These are phyloP conservation scores for Drosophila ercepeae DNA, from an alignment of 1,140 invertebrate species.

Conservation along the genomic window DNA sequence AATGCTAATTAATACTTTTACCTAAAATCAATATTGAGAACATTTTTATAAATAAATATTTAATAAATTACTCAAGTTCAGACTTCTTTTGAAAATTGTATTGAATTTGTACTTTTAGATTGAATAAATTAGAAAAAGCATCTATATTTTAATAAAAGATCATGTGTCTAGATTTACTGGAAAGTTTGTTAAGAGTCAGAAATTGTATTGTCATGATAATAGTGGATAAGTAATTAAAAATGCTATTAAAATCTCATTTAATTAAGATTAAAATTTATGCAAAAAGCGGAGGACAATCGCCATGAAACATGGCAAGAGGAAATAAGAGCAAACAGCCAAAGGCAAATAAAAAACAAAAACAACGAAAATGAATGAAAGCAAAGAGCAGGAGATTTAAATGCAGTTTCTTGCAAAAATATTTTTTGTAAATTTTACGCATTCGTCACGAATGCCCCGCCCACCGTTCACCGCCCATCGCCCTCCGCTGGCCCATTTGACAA, in stretches of 20 bases:
- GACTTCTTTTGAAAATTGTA: too few species aligned
- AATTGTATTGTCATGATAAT: not conserved
- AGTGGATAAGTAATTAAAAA: conserved; percentile 42
- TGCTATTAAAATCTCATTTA: conserved; percentile 68
- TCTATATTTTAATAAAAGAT: not conserved
- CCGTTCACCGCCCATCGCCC: conserved; percentile 3
- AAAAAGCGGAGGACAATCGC: conserved; percentile 19
- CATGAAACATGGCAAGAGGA: conserved; percentile 12
- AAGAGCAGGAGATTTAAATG: conserved; percentile 51
- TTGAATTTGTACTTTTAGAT: too few species aligned
- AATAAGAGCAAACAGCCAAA: conserved; percentile 29
- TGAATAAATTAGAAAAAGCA: too few species aligned
- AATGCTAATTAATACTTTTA: too few species aligned
- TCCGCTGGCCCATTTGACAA: conserved; percentile 16
- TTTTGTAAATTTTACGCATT: conserved; percentile 74
- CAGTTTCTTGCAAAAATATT: conserved; percentile 53
- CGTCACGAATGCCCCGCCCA: conserved; percentile 30
- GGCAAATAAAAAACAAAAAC: conserved; percentile 8
- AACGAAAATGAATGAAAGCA: conserved; percentile 13
- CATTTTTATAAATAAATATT: too few species aligned
- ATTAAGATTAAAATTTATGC: conserved; percentile 75
- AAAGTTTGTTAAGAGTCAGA: not conserved
- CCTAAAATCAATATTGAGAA: too few species aligned
- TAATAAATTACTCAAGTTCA: too few species aligned
- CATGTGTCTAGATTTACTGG: not conserved